These are phyloP conservation scores for Pimephales promelas DNA, from an alignment of 2,113 vertebrate genomes.

Conservation along the genomic window DNA sequence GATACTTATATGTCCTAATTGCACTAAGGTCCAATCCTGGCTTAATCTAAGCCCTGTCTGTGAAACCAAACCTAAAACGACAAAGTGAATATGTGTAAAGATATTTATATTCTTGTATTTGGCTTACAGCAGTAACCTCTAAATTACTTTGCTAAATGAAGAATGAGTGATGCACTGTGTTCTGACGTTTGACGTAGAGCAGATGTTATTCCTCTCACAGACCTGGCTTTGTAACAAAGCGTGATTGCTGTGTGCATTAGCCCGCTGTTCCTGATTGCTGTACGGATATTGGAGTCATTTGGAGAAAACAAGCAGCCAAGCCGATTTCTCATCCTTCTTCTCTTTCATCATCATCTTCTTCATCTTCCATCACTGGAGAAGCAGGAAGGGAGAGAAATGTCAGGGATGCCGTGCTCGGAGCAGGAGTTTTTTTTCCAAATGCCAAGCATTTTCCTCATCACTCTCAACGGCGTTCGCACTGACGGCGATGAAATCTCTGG, in stretches of 20 bases:
- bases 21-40: too few species aligned
- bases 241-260: background rate
- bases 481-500: background rate
- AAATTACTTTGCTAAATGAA: conserved; percentile 5
- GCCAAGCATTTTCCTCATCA: conserved; percentile 20
- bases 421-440: conserved; percentile 29
- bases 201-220: conserved; percentile 19
- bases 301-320: conserved; percentile 29
- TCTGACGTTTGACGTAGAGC: background rate
- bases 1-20: too few species aligned
- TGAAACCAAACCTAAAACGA: too few species aligned
- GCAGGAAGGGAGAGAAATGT: conserved; percentile 40
- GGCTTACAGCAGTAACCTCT: background rate
- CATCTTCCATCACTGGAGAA: conserved; percentile 27
- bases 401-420: conserved; percentile 24
- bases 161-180: background rate
- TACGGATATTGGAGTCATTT: background rate
- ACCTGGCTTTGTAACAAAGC: background rate
- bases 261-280: background rate
- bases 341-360: background rate
- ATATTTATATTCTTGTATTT: background rate
- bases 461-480: conserved; percentile 2
- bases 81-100: background rate
- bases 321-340: conserved; percentile 56
- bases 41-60: too few species aligned